Percentiles rank a stretch among this genome's conserved stretches.
Evolutionary conservation across 2,888 invertebrate species (phyloP).

Genomic region (Adineta ricciae): DNA sequence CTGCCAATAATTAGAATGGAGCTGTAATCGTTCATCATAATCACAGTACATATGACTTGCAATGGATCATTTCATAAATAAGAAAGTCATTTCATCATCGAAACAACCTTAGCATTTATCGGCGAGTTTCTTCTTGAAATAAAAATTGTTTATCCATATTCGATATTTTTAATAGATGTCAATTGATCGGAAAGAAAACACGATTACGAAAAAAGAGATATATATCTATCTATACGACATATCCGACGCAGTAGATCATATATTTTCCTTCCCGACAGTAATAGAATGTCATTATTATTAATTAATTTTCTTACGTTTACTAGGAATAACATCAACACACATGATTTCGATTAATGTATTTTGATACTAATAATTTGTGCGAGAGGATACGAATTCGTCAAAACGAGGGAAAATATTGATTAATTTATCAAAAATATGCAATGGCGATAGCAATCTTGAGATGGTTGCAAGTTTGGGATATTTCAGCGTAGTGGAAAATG

Average conservation of each 20-base stretch:
- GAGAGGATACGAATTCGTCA: neutral
- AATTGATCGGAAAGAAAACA: neutral
- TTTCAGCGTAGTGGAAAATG: neutral
- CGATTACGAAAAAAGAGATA: neutral
- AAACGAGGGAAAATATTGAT: neutral
- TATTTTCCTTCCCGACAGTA: neutral
- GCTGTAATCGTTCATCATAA: neutral
- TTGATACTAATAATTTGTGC: too few relatives aligned
- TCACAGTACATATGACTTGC: neutral
- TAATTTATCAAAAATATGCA: neutral
- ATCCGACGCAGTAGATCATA: neutral
- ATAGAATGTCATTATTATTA: neutral
- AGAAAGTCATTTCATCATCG: neutral
- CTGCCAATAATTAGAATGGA: neutral
- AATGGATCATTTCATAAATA: neutral
- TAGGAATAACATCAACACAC: neutral
- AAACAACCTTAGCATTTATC: neutral
- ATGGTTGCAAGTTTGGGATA: neutral
- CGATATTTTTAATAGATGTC: neutral
- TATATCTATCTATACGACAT: neutral
- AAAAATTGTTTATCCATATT: neutral
- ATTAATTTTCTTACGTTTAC: neutral
- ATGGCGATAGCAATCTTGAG: neutral
- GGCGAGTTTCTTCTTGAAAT: too few relatives aligned
- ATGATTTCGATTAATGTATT: neutral